Base-by-base conservation (phyloP, 1,140 invertebrate species). In the Xylocopa sonorina region DNA sequence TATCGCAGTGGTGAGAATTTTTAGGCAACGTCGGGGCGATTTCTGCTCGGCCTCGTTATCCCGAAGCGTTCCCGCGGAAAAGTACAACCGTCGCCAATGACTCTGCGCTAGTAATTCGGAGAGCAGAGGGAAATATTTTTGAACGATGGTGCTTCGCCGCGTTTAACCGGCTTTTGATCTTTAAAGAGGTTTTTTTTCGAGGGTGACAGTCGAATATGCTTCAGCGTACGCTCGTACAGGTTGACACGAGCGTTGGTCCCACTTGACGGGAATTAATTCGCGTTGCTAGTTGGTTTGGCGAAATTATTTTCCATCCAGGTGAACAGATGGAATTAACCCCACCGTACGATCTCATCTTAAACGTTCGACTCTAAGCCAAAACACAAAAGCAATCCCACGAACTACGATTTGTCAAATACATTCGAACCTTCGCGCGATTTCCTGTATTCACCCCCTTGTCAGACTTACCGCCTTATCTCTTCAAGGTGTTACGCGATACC, bases 41-140 rank as follows among this genome's bases (percentile, higher is more conserved):
- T 66, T 27, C 24, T 9, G 21, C 41, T 14, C 24, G 10, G n/a
- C 18, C 14, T 38, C 12, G 34, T 1, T 1, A 5, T 16, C 50
- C n/a, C 27, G 50, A 76, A 73, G 50, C 16, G 43, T 50, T 16
- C n/a, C 24, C 38, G 57, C 32, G 50, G 27, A 46, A 46, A 76
- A 57, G 34, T 21, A 3, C n/a, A 14, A 24, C 21, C 32, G 24
- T 29, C 24, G 38, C 7, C 27, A 48, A 2, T 3, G 69, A 58
- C 29, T 27, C 1, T 7, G 18, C 21, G 16, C 12, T n/a, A 27
- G 29, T 48, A 60, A 62, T 72, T 60, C n/a, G 55, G 24, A 21
- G 24, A 16, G 5, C 21, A 29, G 18, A 10, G 29, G 14, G 6
- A 9, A 34, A 34, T 5, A 10, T 32, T n/a, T 34, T 18, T 21